phyloP scores from a whole-genome alignment of 2,888 invertebrate genomes.

The Tenthredo notha region DNA sequence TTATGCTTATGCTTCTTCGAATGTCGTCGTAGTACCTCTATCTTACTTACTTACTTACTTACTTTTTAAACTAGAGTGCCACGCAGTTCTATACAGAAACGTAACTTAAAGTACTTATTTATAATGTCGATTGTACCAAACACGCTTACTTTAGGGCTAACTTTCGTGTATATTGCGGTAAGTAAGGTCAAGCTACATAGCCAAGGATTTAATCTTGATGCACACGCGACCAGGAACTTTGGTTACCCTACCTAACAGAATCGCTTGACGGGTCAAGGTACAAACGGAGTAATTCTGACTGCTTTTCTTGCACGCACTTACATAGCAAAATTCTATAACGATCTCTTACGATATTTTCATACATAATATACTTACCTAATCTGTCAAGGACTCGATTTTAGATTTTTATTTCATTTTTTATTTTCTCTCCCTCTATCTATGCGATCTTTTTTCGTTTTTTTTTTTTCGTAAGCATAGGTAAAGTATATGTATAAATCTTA shows the following conservation, averaged over 20 bases:
- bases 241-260: slow-evolving; percentile 62
- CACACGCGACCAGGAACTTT: slow-evolving; percentile 71
- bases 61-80: slow-evolving; percentile 22
- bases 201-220: slow-evolving; percentile 74
- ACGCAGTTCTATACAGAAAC: not conserved
- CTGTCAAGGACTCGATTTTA: slow-evolving; percentile 18
- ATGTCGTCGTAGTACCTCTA: not conserved
- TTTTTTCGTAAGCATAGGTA: not conserved
- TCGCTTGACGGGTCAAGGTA: slow-evolving; percentile 73
- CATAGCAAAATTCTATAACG: not conserved
- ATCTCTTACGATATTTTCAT: not conserved
- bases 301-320: slow-evolving; percentile 51
- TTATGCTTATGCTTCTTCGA: not conserved
- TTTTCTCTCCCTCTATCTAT: not conserved
- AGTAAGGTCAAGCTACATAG: slow-evolving; percentile 71
- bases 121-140: slow-evolving; percentile 29
- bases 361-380: not conserved
- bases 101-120: slow-evolving; percentile 20
- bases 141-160: slow-evolving; percentile 48
- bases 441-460: not conserved
- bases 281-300: slow-evolving; percentile 60
- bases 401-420: not conserved
- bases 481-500: not conserved
- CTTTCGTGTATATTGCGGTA: slow-evolving; percentile 58
- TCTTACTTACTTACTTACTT: not conserved